Base-by-base conservation (phyloP, 2,888 invertebrate genomes). In the Papilio protenor region DNA sequence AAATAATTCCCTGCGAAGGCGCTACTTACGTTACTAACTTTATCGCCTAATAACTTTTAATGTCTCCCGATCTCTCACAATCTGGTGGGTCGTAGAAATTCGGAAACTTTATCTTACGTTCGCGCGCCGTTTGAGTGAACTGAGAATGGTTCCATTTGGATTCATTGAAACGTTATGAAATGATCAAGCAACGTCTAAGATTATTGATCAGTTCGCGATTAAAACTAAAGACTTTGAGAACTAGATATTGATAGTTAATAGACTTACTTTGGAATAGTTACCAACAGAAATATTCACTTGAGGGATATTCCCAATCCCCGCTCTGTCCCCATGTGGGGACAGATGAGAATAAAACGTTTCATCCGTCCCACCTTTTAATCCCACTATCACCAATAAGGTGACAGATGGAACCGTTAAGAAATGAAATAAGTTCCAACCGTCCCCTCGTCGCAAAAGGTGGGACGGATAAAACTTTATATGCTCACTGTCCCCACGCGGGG, bases 31-130 rank as follows among this genome's bases (percentile, higher is more conserved):
- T 75, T 61, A 75, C 72, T 75, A 75, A 78, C 78, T 78, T 78
- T 75, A 75, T 75, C 78, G 78, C 75, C 57, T 75, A 75, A 78
- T 78, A 78, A 78, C 78, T 78, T 78, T 78, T 78, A 78, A 78
- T 78, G 75, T 75, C 78, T 33, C 75, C 55, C 75, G 75, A 78
- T 78, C 78, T 78, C 78, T 75, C 78, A 75, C 75, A 78, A 78
- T 78, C 78, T 78, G 75, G 75, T 75, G 78, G 78, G n/a, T 75
- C 75, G 75, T 78, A 52, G 75, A 75, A 78, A 66, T 78, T 78
- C 33, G 75, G 78, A 75, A 78, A 78, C 78, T 78, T 78, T 78
- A 75, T 78, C 78, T 75, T 78, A 75, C 45, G 75, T 72, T 78
- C 75, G 72, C 71, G 75, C 55, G 57, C 75, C 78, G 57, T 78